Percentiles rank a stretch among this genome's conserved stretches.
Evolutionary conservation across 2,797 vertebrate genomes (phyloP).

Genomic region (Microtus agrestis): DNA sequence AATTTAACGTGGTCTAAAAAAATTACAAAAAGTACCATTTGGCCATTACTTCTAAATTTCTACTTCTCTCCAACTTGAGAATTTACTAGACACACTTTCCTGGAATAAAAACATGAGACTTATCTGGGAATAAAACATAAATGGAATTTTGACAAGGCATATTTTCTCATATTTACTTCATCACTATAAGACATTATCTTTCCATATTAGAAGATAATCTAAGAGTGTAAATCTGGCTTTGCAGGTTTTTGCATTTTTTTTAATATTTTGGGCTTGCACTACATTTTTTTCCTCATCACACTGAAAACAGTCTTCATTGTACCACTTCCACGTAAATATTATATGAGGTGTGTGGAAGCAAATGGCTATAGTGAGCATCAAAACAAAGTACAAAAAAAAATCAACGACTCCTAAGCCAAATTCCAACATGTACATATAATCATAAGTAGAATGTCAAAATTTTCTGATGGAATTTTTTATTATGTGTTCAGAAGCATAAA

Average conservation of each 20-base stretch:
- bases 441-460: conserved; percentile 22
- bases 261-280: conserved; percentile 40
- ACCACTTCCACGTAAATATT: conserved; percentile 62
- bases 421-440: neutral
- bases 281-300: conserved; percentile 35
- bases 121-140: conserved; percentile 53
- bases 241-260: conserved; percentile 44
- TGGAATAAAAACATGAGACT: conserved; percentile 57
- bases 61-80: conserved; percentile 44
- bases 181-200: conserved; percentile 70
- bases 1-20: conserved; percentile 36
- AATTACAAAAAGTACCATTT: conserved; percentile 57
- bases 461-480: conserved; percentile 21
- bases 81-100: conserved; percentile 59
- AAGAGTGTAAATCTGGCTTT: conserved; percentile 64
- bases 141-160: conserved; percentile 62
- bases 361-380: conserved; percentile 71
- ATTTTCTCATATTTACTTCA: conserved; percentile 73
- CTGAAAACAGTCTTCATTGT: conserved; percentile 57
- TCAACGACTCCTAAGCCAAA: conserved; percentile 39
- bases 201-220: conserved; percentile 72
- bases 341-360: conserved; percentile 6
- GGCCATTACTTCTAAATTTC: conserved; percentile 32
- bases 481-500: conserved; percentile 48
- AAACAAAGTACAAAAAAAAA: conserved; percentile 57